Base-by-base conservation (phyloP, 2,888 invertebrate species). In the Neocrepidodera transversa region DNA sequence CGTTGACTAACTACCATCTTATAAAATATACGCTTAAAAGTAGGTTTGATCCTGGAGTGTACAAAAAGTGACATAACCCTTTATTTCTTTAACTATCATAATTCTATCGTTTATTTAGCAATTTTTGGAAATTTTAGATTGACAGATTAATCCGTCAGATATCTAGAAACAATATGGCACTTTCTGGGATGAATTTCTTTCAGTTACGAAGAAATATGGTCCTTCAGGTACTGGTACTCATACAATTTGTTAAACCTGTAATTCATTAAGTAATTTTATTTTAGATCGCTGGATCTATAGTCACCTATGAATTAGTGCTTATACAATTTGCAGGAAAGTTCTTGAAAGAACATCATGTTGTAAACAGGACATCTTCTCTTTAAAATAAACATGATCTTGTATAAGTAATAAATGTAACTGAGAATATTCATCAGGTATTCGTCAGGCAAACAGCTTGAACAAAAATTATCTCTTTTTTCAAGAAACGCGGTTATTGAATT, bases 131-230 rank as follows among this genome's bases (percentile, higher is more conserved):
- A 3, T 49, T 61, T 40, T 36, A 62, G 56, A 57, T 61, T 28
- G 48, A 56, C n/a, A 49, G 64, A 28, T 28, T 67, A 14, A 54
- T 73, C 14, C 62, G 66, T 32, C 73, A 74, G 60, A 68, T 72
- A 32, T 58, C 69, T 48, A 58, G 66, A 7, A 67, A 67, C 35
- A 63, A 66, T 18, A 60, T 68, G 8, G 70, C 71, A 14, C 53
- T 75, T 38, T 71, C 72, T 16, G 74, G 74, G 10, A 67, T 74
- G 36, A 73, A 75, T 43, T 76, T 78, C 64, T 78, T 79, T 58
- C 67, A 68, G 42, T 68, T 78, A 20, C 76, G 75, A 8, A 68
- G 77, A 62, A 73, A 74, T 13, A 67, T 78, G 13, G 66, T 78
- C 51, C 64, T 78, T 50, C 74, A 72, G 62, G 78, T 78, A 74